Evolutionary conservation across 1,140 invertebrate genomes (phyloP).

Genomic region (Ridgeia piscesae): DNA sequence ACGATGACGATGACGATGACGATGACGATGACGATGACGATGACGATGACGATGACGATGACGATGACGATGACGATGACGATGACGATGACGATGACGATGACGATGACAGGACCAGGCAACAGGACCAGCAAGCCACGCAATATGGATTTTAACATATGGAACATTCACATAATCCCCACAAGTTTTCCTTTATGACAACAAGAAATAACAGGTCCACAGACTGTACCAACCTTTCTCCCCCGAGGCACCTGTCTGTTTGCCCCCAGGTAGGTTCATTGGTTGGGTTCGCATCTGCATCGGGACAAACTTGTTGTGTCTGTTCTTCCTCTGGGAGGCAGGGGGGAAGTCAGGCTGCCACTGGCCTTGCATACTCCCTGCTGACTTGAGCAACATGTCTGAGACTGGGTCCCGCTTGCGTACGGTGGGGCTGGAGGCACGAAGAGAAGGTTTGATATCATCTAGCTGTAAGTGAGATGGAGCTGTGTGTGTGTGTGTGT

Average conservation of each 20-base stretch:
- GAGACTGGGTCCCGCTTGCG: background rate
- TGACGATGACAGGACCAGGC: no score
- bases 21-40: no score
- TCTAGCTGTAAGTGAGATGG: background rate
- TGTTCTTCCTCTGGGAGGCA: background rate
- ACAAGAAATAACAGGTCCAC: no score
- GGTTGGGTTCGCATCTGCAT: slow-evolving; percentile 13
- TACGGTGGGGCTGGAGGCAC: background rate
- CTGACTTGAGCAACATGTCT: background rate
- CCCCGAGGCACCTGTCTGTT: background rate
- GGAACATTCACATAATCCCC: no score
- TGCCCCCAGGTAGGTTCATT: background rate
- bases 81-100: no score
- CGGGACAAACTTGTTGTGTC: slow-evolving; percentile 11
- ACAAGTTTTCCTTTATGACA: no score
- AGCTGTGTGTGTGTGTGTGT: background rate
- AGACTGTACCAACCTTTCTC: background rate
- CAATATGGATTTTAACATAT: no score
- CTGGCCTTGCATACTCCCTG: background rate
- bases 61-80: no score
- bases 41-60: no score
- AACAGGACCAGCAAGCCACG: no score
- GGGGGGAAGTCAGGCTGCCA: slow-evolving; percentile 23
- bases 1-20: no score
- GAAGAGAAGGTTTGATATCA: background rate